phyloP scores from a whole-genome alignment of 2,797 vertebrate genomes.

The Paedocypris micromegethes region DNA sequence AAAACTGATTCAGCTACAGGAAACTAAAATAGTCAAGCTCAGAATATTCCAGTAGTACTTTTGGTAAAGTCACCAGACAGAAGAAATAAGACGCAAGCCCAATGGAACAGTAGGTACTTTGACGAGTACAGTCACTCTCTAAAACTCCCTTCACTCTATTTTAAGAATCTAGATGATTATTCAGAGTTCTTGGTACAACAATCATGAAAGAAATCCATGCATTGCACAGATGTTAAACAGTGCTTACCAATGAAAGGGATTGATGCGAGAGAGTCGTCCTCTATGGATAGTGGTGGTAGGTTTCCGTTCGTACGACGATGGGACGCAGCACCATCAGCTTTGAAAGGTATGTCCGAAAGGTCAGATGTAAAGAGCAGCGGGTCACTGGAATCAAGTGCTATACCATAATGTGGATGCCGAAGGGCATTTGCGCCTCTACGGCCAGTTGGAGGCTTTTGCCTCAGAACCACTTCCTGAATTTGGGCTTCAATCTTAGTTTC shows the following conservation, averaged over 20 bases:
- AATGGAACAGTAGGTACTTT: slow-evolving; percentile 28
- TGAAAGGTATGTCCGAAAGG: slow-evolving; percentile 41
- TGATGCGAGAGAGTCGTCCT: slow-evolving; percentile 90
- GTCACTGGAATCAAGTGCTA: slow-evolving; percentile 77
- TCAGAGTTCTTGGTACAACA: slow-evolving; percentile 20
- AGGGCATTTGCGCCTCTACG: slow-evolving; percentile 71
- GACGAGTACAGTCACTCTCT: slow-evolving; percentile 17
- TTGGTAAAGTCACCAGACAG: slow-evolving; percentile 38
- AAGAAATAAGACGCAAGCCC: slow-evolving; percentile 46
- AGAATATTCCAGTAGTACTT: slow-evolving; percentile 45
- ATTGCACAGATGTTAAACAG: neutral
- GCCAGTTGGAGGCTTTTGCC: slow-evolving; percentile 89
- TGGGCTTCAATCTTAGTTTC: slow-evolving; percentile 66
- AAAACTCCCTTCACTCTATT: slow-evolving; percentile 34
- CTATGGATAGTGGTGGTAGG: slow-evolving; percentile 73
- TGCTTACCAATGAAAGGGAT: slow-evolving; percentile 95
- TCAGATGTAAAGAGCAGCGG: slow-evolving; percentile 65
- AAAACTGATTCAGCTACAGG: slow-evolving; percentile 48
- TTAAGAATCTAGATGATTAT: slow-evolving; percentile 26
- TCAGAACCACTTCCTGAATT: slow-evolving; percentile 84
- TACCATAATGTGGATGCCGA: slow-evolving; percentile 79
- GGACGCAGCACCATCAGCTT: slow-evolving; percentile 51
- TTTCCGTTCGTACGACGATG: slow-evolving; percentile 67
- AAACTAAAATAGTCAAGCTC: slow-evolving; percentile 42
- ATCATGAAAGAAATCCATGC: neutral